A percentile compares a stretch with the other conserved stretches of the same genome.
Conservation (phyloP, 2,888 invertebrate species). For the Nezara viridula region DNA sequence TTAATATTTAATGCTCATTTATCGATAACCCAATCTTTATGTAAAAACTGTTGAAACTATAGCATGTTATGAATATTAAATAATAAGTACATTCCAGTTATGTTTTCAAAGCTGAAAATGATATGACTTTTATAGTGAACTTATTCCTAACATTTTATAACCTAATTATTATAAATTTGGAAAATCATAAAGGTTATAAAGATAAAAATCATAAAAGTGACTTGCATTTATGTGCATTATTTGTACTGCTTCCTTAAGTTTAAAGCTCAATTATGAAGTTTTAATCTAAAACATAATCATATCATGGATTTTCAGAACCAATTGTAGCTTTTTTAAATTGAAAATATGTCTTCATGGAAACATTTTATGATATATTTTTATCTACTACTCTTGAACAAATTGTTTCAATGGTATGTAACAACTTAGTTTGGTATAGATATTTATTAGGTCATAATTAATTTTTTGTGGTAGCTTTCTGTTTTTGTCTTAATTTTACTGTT, state of each 20-base stretch:
- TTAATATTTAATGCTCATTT: neutral
- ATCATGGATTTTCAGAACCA: conserved; percentile 47
- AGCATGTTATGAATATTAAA: neutral
- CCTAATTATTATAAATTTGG: too few species aligned
- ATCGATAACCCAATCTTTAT: too few species aligned
- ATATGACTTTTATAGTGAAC: too few species aligned
- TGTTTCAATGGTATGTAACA: neutral
- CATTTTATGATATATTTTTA: conserved; percentile 20
- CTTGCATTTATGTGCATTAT: neutral
- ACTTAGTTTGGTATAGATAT: neutral
- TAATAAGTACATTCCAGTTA: neutral
- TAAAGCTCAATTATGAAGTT: conserved; percentile 25
- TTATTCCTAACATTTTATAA: too few species aligned
- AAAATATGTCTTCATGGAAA: neutral
- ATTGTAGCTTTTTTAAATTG: conserved; percentile 31
- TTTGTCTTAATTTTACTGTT: neutral
- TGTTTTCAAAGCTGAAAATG: neutral
- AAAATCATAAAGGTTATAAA: too few species aligned
- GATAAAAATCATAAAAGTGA: neutral
- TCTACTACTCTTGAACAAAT: neutral
- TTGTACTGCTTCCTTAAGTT: neutral
- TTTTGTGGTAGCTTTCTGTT: neutral
- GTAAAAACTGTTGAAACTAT: too few species aligned
- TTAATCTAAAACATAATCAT: conserved; percentile 19
- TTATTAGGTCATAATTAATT: conserved; percentile 5